phyloP scores from a whole-genome alignment of 2,797 vertebrate genomes.

The Enteromius fasciolatus region DNA sequence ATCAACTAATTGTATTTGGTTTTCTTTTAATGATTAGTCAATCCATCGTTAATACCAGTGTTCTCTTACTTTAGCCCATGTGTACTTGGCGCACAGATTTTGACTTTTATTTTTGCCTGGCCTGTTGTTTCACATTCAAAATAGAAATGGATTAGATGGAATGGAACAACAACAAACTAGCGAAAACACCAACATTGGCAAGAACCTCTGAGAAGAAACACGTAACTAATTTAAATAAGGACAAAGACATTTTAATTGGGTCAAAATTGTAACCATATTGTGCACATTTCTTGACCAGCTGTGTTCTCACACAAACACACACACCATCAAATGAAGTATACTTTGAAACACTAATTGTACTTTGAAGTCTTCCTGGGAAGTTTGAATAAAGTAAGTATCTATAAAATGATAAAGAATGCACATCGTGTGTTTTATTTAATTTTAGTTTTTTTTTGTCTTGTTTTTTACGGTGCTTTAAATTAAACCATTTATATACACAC shows the following conservation, averaged over 20 bases:
- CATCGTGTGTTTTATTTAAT: too few species aligned
- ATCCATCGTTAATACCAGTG: background rate
- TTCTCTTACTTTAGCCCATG: background rate
- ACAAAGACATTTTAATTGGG: background rate
- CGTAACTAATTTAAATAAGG: background rate
- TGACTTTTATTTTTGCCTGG: background rate
- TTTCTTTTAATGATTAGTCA: background rate
- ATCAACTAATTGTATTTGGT: background rate
- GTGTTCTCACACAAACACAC: background rate
- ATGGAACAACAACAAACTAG: background rate
- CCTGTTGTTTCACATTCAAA: background rate
- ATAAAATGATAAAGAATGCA: too few species aligned
- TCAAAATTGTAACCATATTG: background rate
- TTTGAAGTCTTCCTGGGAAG: too few species aligned
- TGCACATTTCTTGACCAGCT: background rate
- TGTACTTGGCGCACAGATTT: background rate
- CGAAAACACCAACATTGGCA: background rate
- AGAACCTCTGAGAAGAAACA: background rate
- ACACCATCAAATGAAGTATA: background rate
- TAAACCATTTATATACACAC: too few species aligned
- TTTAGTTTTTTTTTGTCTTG: too few species aligned
- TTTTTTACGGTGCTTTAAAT: too few species aligned
- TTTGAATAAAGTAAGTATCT: too few species aligned
- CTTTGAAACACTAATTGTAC: too few species aligned
- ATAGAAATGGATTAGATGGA: background rate